Conservation (phyloP, 2,888 invertebrate species). For the Dicyrtoma fusca region DNA sequence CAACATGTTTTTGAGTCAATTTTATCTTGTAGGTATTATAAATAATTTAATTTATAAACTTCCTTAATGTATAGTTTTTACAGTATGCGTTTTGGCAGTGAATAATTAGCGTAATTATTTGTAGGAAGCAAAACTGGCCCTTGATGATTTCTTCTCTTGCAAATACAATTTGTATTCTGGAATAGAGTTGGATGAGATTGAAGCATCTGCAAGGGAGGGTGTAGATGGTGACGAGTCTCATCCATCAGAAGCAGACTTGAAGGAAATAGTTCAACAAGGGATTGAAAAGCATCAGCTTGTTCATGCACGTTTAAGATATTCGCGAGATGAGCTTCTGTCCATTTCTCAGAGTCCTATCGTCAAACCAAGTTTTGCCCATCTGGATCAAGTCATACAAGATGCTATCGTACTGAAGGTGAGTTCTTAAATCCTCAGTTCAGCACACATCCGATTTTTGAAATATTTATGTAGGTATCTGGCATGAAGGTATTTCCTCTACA, state of each 20-base stretch:
- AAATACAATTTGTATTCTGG: conserved; percentile 19
- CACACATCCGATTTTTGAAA: background rate
- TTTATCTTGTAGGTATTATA: too few species aligned
- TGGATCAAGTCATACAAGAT: conserved; percentile 24
- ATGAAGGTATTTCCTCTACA: too few species aligned
- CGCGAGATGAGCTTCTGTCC: conserved; percentile 9
- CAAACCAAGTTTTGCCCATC: conserved; percentile 20
- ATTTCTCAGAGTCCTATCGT: background rate
- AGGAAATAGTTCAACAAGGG: background rate
- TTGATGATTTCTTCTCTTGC: conserved; percentile 77
- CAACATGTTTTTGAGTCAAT: conserved; percentile 10
- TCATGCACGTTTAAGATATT: background rate
- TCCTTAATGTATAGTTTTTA: too few species aligned
- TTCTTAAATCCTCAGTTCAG: background rate
- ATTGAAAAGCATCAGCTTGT: background rate
- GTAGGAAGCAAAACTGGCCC: conserved; percentile 81
- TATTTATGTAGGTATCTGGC: too few species aligned
- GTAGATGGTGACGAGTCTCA: background rate
- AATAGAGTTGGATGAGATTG: conserved; percentile 16
- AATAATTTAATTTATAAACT: conserved; percentile 17
- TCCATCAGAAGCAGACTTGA: background rate
- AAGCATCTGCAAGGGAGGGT: background rate
- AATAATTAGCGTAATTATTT: conserved; percentile 46
- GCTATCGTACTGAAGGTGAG: conserved; percentile 2
- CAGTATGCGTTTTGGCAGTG: too few species aligned